Conservation (phyloP, 2,797 vertebrate genomes). For the Fundulus diaphanus region DNA sequence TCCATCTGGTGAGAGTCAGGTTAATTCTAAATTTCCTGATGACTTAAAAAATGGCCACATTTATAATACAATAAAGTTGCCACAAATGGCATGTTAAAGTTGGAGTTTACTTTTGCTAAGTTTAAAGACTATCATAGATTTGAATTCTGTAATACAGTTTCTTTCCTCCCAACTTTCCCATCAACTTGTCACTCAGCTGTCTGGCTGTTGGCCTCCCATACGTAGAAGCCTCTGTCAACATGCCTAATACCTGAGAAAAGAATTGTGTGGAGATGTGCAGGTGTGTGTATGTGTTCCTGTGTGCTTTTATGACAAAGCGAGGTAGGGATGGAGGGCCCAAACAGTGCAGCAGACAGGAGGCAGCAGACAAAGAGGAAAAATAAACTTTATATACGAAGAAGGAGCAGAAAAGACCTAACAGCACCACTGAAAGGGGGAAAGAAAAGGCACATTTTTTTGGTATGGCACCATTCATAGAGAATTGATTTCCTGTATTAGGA, state of each 20-base stretch:
- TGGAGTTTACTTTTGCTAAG: not conserved
- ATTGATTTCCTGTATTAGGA: not conserved
- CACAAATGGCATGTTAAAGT: not conserved
- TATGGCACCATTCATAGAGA: not conserved
- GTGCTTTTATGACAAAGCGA: not conserved
- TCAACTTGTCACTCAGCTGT: not conserved
- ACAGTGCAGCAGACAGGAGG: not conserved
- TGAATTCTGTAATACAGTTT: not conserved
- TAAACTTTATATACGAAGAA: not conserved
- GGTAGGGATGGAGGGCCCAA: not conserved
- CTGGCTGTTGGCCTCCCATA: not conserved
- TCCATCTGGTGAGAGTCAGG: too few relatives aligned
- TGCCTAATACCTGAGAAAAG: not conserved
- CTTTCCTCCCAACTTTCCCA: not conserved
- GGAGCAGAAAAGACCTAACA: not conserved
- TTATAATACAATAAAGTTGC: not conserved
- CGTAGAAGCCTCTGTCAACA: not conserved
- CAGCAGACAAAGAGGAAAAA: not conserved
- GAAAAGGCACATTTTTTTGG: not conserved
- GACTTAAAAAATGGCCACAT: too few relatives aligned
- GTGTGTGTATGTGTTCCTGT: not conserved
- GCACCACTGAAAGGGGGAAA: not conserved
- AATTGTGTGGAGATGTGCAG: slow-evolving; percentile 2
- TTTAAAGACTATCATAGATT: not conserved
- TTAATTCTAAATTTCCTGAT: not conserved